These are phyloP conservation scores for Polymixis lichenea DNA, from an alignment of 2,888 invertebrate genomes.

Conservation along the genomic window DNA sequence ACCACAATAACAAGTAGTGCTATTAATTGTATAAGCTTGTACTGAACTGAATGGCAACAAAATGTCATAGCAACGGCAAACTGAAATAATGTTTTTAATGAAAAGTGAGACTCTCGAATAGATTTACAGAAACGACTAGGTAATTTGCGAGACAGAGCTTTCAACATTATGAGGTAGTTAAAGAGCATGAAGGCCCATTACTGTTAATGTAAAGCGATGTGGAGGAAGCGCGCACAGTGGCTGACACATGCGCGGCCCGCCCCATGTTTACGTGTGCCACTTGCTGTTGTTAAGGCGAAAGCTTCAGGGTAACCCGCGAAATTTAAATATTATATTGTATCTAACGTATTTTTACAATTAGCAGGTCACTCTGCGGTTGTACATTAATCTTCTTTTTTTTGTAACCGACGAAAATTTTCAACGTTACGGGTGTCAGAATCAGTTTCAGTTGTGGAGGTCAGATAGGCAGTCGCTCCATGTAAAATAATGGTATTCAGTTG, in stretches of 20 bases:
- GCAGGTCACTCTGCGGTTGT: too few relatives aligned
- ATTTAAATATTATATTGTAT: too few relatives aligned
- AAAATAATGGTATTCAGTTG: too few relatives aligned
- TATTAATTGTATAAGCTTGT: background rate
- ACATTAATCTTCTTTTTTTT: too few relatives aligned
- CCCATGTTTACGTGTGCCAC: slow-evolving; percentile 50
- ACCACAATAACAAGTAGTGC: background rate
- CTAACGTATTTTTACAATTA: too few relatives aligned
- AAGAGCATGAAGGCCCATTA: slow-evolving; percentile 57
- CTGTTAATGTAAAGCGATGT: slow-evolving; percentile 57
- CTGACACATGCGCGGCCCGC: slow-evolving; percentile 44
- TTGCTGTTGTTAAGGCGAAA: slow-evolving; percentile 23
- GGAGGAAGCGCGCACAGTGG: slow-evolving; percentile 44
- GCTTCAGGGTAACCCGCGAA: too few relatives aligned
- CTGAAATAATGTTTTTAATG: slow-evolving; percentile 13
- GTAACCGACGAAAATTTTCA: too few relatives aligned
- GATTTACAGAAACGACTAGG: slow-evolving; percentile 41
- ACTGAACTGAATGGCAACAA: background rate
- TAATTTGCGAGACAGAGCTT: slow-evolving; percentile 58
- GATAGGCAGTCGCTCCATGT: too few relatives aligned
- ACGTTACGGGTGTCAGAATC: too few relatives aligned
- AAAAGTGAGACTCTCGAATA: slow-evolving; percentile 27
- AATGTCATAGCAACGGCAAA: background rate
- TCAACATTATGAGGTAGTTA: slow-evolving; percentile 63
- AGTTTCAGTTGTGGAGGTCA: too few relatives aligned